Evolutionary conservation across 1,140 invertebrate genomes (phyloP), one percentile per base, ranked within the genome.

Genomic region (Protaetia brevitarsis): DNA sequence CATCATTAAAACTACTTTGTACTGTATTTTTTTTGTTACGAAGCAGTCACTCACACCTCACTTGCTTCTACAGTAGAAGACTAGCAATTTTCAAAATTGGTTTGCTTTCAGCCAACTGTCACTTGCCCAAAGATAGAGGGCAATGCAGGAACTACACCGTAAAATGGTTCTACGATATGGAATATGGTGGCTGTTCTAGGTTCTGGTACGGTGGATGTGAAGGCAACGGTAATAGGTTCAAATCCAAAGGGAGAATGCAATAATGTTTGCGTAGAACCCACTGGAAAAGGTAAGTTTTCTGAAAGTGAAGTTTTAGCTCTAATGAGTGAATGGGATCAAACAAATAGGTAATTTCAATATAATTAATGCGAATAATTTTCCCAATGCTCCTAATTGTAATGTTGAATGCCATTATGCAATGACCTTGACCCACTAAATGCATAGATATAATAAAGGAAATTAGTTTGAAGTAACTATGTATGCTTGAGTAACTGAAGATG

Each of bases 141-240:
- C 72, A 84, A 0, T 95, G 94, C 74, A 81, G 86, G 19, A 92
- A 96, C 74, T 97, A 89, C 79, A 89, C 89, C 0, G 89, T 95
- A 58, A 88, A 90, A 73, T 97, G 92, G 90, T 96, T 87, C 84
- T 98, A 89, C 76, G 92, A 97, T 73, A 87, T 87, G 65, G 83
- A 88, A 21, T 96, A 96, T 78, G 94, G 93, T 11, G 90, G 90
- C 11, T 98, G 96, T 76, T 89, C 89, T 0, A 82, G 92, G 51
- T 98, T 98, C 81, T 97, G 94, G 93, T 98, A 96, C 77, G 94
- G 95, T 26, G 94, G 95, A 27, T 97, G 94, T 77, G 91, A 91
- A 0, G 95, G 96, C 34, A 98, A 98, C 76, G 87, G 84, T 2
- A 96, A 97, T 79, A 82, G 90, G 3, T 99, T 97, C 80, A 84